Evolutionary conservation across 2,888 invertebrate genomes (phyloP), one percentile per base, ranked within the genome.

Genomic region (Branchinecta sandiegonensis): DNA sequence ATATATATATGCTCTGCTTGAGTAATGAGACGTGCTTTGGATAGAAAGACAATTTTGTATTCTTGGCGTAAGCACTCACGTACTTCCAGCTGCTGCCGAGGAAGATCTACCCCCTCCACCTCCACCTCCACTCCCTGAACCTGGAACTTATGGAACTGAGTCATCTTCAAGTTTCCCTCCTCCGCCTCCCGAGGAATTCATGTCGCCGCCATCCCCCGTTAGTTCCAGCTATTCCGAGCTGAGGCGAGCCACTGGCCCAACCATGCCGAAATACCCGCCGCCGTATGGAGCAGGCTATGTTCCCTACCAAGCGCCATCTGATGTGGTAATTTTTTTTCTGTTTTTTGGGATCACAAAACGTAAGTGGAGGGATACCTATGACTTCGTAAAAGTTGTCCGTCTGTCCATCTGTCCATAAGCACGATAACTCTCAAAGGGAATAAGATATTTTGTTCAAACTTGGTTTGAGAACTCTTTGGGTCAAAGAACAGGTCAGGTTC

Each of bases 221-320:
- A 91, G 90, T 74, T 92, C 91, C 4, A 91, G 90, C 73, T 93
- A 92, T 75, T 91, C 91, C 75, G 92, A 92, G 79, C 79, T 92
- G 69, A 82, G 88, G 68, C 82, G 89, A 72, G 91, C 92, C 13
- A 89, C 89, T 37, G 84, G 88, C 74, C 56, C n/a, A 56, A 17
- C n/a, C n/a, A 14, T 56, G 56, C 56, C 56, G 56, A 56, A 56
- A 9, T 56, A 14, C 17, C 56, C 56, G n/a, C 56, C 56, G 1
- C 56, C 56, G 9, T 56, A 56, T 8, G 56, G 56, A 56, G 56
- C 56, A 14, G 56, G 56, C 10, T 56, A 56, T 56, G 56, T 56
- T 56, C n/a, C 56, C 8, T 56, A 56, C 17, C 56, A 56, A 9
- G 56, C 56, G 56, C 56, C 56, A 56, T 56, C 56, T 56, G 56